Evolutionary conservation across 2,797 vertebrate species (phyloP), one percentile per base, ranked within the genome.

Genomic region (Phataginus tricuspis): DNA sequence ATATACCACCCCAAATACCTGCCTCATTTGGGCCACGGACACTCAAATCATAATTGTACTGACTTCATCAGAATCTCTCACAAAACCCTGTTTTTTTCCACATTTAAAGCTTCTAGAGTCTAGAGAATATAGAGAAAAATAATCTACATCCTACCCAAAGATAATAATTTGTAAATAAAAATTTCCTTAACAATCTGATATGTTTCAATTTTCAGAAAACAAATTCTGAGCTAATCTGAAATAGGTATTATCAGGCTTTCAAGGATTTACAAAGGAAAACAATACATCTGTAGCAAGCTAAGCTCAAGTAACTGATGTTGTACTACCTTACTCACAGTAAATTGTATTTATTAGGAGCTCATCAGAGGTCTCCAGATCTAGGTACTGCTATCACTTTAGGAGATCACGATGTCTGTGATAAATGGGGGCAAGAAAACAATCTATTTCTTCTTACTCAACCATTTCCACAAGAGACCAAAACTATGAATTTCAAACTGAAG

Each of bases 161-260:
- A 80, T 71, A 90, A 39, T 90, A 78, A 83, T 75, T 91, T 95
- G 21, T 71, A 75, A 94, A 69, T 59, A 37, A 75, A 95, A 86
- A 61, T 86, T 96, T 93, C 53, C n/a, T 86, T 15, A 84, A 27
- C 57, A 96, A 96, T 42, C n/a, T 57, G 86, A 53, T 83, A 91
- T 51, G 90, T 29, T 91, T 89, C 45, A 84, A 69, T 84, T 96
- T 96, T 91, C 42, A 95, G 83, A 96, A 92, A 95, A 79, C 5
- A 39, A 87, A 90, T 57, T 78, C 64, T 90, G 71, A 92, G 27
- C 61, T 87, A 92, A 77, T 64, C 37, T 85, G 27, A 94, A 92
- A 21, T 49, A 94, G 82, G 42, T 21, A 64, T 45, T 75, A 87
- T 3, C n/a, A 95, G 18, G 16, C 31, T 80, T 75, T 85, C 29